Percentiles rank a stretch among this genome's conserved stretches.
Conservation (phyloP, 2,113 vertebrate genomes). For the Thinocorus orbignyianus region DNA sequence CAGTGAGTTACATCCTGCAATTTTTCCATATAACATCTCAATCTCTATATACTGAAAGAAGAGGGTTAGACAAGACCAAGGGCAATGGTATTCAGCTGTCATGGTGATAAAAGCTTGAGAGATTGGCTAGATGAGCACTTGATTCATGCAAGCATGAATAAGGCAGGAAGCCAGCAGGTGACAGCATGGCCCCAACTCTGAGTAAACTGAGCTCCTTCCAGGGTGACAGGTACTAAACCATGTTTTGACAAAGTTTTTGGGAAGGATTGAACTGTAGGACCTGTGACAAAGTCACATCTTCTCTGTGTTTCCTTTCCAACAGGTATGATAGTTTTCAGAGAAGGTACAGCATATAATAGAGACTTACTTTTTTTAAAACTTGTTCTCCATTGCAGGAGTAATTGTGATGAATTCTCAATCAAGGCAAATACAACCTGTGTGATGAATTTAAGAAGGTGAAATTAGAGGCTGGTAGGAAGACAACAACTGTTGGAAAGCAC, state of each 20-base stretch:
- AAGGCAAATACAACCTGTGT: not conserved
- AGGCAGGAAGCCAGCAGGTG: not conserved
- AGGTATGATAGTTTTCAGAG: not conserved
- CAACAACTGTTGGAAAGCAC: not conserved
- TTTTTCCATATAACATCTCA: not conserved
- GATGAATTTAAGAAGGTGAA: conserved; percentile 18
- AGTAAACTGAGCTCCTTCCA: not conserved
- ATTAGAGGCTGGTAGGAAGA: conserved; percentile 17
- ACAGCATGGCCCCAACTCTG: not conserved
- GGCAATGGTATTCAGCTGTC: not conserved
- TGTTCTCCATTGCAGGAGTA: not conserved
- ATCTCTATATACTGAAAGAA: not conserved
- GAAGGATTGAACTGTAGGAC: not conserved
- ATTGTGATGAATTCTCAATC: conserved; percentile 23
- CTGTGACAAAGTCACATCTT: not conserved
- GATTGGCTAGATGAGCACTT: not conserved
- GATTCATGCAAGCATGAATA: not conserved
- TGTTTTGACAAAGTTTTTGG: not conserved
- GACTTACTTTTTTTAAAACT: not conserved
- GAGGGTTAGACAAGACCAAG: not conserved
- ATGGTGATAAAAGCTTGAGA: not conserved
- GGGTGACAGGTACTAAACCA: not conserved
- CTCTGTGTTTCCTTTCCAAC: not conserved
- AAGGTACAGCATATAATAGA: not conserved
- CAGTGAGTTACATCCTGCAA: not conserved